Conservation (phyloP, 1,140 invertebrate genomes). For the Brachystomella parvula region DNA sequence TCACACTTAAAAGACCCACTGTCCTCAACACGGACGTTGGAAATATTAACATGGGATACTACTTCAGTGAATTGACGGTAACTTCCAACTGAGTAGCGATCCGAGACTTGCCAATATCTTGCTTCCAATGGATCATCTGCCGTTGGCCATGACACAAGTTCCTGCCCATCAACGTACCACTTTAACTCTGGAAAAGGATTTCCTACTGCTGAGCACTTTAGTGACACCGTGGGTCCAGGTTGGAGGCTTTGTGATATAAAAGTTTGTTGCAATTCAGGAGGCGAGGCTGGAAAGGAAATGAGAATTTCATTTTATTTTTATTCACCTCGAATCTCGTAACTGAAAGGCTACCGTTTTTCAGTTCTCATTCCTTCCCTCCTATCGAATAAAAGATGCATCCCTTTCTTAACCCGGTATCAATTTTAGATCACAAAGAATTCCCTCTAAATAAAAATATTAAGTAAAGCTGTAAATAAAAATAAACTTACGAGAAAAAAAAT, state of each 20-base stretch:
- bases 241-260: constrained; percentile 45
- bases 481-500: no score
- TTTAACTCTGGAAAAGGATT: constrained; percentile 45
- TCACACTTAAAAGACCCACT: constrained; percentile 46
- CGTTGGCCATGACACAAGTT: constrained; percentile 32
- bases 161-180: constrained; percentile 41
- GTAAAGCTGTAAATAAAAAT: no score
- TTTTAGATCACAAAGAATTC: background rate
- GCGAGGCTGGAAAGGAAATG: constrained; percentile 23
- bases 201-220: constrained; percentile 46
- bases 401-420: background rate
- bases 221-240: constrained; percentile 43
- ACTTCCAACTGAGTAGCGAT: constrained; percentile 26
- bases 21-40: constrained; percentile 43
- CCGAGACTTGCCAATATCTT: constrained; percentile 27
- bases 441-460: no score
- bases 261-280: constrained; percentile 38
- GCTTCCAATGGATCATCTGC: constrained; percentile 15
- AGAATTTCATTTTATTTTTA: background rate
- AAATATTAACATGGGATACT: constrained; percentile 49
- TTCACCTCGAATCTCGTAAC: background rate
- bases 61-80: constrained; percentile 40
- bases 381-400: no score
- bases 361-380: no score
- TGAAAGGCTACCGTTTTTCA: no score